Base-by-base conservation (phyloP, 53 echinoderm and acorn worm genomes). In the Apostichopus leukothele region DNA sequence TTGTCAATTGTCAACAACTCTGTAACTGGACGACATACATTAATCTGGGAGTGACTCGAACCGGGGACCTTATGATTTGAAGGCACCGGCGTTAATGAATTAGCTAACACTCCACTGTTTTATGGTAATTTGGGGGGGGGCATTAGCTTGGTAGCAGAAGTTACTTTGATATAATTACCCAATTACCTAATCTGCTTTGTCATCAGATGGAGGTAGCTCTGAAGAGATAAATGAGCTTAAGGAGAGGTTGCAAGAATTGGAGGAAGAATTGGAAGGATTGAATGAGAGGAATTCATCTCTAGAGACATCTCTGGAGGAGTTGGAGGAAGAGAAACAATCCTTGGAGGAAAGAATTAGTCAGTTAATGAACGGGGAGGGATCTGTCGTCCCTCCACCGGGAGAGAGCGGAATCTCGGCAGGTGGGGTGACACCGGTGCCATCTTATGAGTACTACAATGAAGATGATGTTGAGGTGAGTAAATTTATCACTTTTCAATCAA, bases 391-490 rank as follows among this genome's bases (percentile, higher is more conserved):
- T 74, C 39, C 39, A 39, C 91, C 74, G 18, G 76, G 68, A 1
- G 83, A 77, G 67, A 90, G 90, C 60, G 90, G 78, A 22, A 85
- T 89, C 11, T 54, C 76, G 11, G 92, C 92, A 14, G 73, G 83
- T 10, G 94, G 90, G 3, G 60, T 93, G 88, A 91, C 91, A 1
- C 86, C 54, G 4, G 19, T 52, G 23, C 52, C 83, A 16, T 89
- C 90, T 51, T 73, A 74, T 53, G 83, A 94, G 0, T 91, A 94
- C 75, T 52, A 89, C 76, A 95, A 96, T 92, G 96, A 97, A 53
- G 97, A 97, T 88, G 95, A 97, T 77, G 91, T 94, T 19, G 95
- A 97, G 95, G 97, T 97, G 66, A 78, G 27, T 60, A 19, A 12
- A 84, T 2, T 39, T 6, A 23, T 18, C 10, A 76, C 3, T 76